Evolutionary conservation across 2,113 vertebrate genomes (phyloP).

Genomic region (Dasypus novemcinctus): DNA sequence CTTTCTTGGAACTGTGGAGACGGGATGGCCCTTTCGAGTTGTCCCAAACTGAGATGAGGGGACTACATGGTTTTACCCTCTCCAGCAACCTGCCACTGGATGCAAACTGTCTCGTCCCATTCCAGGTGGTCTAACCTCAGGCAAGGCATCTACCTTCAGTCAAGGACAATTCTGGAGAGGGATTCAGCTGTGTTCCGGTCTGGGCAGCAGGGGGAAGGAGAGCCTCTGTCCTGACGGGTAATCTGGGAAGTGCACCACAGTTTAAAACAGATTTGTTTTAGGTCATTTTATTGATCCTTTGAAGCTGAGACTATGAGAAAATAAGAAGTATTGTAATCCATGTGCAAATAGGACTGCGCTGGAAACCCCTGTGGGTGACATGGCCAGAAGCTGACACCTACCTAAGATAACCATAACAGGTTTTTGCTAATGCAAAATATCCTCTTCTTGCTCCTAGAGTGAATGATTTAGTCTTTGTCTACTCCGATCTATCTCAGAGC

Average conservation of each 20-base stretch:
- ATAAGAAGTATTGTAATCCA: not conserved
- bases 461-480: conserved; percentile 11
- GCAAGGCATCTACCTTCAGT: not conserved
- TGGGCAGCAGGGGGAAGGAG: not conserved
- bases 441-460: not conserved
- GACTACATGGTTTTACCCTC: not conserved
- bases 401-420: not conserved
- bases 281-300: not conserved
- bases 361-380: not conserved
- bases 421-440: not conserved
- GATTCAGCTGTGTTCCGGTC: not conserved
- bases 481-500: conserved; percentile 1
- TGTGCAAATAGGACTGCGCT: not conserved
- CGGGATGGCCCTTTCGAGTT: not conserved
- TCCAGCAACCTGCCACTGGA: not conserved
- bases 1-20: not conserved
- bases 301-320: not conserved
- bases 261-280: not conserved
- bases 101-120: not conserved
- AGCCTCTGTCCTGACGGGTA: not conserved
- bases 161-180: not conserved
- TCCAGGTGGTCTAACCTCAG: not conserved
- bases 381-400: not conserved
- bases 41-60: not conserved
- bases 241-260: not conserved